Base-by-base conservation (phyloP, 2,888 invertebrate genomes). In the Rhagium mordax region DNA sequence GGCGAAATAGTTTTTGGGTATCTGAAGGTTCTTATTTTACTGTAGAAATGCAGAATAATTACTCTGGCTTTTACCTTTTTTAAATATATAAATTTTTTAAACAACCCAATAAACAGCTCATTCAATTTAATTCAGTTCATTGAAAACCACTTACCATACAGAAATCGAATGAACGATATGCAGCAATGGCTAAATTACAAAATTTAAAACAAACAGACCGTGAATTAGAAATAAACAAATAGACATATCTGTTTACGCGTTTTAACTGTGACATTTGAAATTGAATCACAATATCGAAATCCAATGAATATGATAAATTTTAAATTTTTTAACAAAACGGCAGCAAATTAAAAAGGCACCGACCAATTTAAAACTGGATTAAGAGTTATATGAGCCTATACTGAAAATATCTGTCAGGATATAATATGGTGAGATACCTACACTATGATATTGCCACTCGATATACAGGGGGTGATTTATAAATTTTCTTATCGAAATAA, bases 291-390 rank as follows among this genome's bases (percentile, higher is more conserved):
- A 33, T 29, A 18, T 29, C 16, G 60, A n/a, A 33, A 1, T 2
- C 16, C 29, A n/a, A 18, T 21, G 41, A 51, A 70, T 69, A 74
- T 74, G 62, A 67, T 65, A 71, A 33, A 33, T 33, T 33, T 33
- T 33, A 10, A 33, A 33, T 33, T 33, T 33, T 33, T 33, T 8
- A 33, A 33, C 33, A 33, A 33, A 33, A 33, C 33, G 33, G 13
- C 33, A 7, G 13, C 33, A 10, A 33, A 5, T 33, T 33, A 33
- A 33, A 33, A 1, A 0, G 33, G 33, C 33, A 10, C 1, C 13
- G 2, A 3, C 10, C 10, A 10, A 33, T 33, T 33, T 33, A 33
- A 33, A 33, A 5, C 13, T 33, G 3, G 33, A 3, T 33, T 13
- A 10, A 0, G 10, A n/a, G n/a, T n/a, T n/a, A n/a, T n/a, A n/a